phyloP scores from a whole-genome alignment of 2,113 vertebrate genomes.

The Garra rufa region DNA sequence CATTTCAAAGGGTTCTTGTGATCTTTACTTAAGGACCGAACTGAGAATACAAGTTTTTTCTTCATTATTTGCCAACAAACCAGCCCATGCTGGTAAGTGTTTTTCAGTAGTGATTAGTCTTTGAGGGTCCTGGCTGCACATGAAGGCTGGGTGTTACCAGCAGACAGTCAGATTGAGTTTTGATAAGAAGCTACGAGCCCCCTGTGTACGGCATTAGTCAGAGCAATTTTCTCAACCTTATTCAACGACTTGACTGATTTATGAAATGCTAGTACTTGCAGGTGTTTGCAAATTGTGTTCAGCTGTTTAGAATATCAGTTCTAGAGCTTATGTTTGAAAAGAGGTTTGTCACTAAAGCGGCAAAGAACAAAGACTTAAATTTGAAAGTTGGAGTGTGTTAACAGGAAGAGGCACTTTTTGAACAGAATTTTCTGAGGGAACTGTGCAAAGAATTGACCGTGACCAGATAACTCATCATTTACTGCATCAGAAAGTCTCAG shows the following conservation, averaged over 20 bases:
- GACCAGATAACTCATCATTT: not conserved
- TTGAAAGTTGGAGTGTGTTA: not conserved
- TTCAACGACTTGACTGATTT: slow-evolving; percentile 33
- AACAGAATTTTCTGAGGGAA: not conserved
- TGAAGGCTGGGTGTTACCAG: slow-evolving; percentile 1
- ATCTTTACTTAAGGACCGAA: not conserved
- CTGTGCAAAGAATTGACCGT: not conserved
- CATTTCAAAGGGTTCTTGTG: slow-evolving; percentile 31
- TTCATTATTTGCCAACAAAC: slow-evolving; percentile 5
- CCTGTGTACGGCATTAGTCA: slow-evolving; percentile 9
- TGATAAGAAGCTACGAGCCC: slow-evolving; percentile 18
- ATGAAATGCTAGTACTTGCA: not conserved
- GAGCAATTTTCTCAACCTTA: slow-evolving; percentile 23
- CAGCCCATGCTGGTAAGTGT: not conserved
- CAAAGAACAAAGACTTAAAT: slow-evolving; percentile 1
- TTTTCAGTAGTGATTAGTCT: slow-evolving; percentile 11
- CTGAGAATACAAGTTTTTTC: not conserved
- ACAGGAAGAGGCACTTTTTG: not conserved
- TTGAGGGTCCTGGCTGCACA: slow-evolving; percentile 14
- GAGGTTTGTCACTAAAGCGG: not conserved
- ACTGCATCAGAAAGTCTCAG: not conserved
- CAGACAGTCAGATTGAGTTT: slow-evolving; percentile 31
- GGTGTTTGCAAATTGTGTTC: slow-evolving; percentile 19
- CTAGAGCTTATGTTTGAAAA: not conserved
- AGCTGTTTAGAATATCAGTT: not conserved